These are phyloP conservation scores for Oryzias woworae DNA, from an alignment of 2,113 vertebrate genomes.

Conservation along the genomic window DNA sequence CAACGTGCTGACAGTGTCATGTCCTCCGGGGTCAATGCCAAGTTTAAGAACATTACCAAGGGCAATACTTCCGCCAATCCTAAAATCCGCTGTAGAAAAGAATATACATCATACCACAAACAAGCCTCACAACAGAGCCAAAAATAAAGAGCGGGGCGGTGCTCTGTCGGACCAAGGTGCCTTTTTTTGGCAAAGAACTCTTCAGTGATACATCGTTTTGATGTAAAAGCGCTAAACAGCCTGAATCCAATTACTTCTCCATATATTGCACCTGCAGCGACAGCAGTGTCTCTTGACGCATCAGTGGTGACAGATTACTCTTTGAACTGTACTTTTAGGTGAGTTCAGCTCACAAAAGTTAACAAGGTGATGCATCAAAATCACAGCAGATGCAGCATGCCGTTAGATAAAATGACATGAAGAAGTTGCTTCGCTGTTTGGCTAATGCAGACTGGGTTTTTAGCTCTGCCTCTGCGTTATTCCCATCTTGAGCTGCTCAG, in stretches of 20 bases:
- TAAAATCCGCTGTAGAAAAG: constrained; percentile 47
- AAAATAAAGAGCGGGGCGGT: constrained; percentile 18
- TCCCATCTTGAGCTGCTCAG: neutral
- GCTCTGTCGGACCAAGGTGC: constrained; percentile 18
- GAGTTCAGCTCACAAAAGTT: constrained; percentile 43
- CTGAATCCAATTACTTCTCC: constrained; percentile 46
- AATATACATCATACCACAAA: constrained; percentile 37
- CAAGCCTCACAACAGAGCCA: constrained; percentile 1
- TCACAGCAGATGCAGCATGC: constrained; percentile 9
- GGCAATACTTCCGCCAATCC: constrained; percentile 48
- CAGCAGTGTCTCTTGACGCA: constrained; percentile 31
- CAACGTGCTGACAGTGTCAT: constrained; percentile 52
- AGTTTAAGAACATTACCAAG: constrained; percentile 55
- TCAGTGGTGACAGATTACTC: constrained; percentile 48
- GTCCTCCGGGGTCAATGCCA: constrained; percentile 60
- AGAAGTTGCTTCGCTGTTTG: constrained; percentile 5
- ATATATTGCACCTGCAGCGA: constrained; percentile 38
- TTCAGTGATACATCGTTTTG: constrained; percentile 36
- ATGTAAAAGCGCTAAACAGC: constrained; percentile 55
- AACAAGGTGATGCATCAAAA: constrained; percentile 43
- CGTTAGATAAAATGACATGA: constrained; percentile 9
- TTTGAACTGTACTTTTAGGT: constrained; percentile 54
- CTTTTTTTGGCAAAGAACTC: constrained; percentile 18
- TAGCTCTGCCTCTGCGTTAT: neutral
- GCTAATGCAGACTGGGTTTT: constrained; percentile 4